Base-by-base conservation (phyloP, 2,888 invertebrate genomes). In the Meliscaeva auricollis region DNA sequence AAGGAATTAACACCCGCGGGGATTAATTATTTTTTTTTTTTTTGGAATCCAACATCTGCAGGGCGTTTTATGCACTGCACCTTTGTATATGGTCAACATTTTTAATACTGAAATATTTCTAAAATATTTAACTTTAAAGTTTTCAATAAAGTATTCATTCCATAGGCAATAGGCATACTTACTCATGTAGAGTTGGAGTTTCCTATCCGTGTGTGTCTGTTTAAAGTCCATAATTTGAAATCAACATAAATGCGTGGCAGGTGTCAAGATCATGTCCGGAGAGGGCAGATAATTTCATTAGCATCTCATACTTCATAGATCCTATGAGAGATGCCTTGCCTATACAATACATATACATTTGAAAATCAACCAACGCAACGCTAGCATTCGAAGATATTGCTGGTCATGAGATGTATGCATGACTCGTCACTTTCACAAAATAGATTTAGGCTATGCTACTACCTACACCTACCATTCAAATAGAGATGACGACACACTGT, bases 221-320 rank as follows among this genome's bases (percentile, higher is more conserved):
- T 50, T 8, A 50, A 66, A 35, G 32, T 35, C 48, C 48, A 32
- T 15, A 50, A 66, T 50, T 26, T 20, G 32, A 50, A 48, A 48
- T 66, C 13, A 35, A 26, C 64, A 64, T 17, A 13, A 22, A 26
- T 38, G 22, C 66, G 66, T 35, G 35, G 35, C 48, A 66, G 66
- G 66, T 66, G 66, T 66, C 66, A 66, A 66, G 66, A 66, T 50
- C 35, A 50, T 48, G 32, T 66, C 22, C n/a, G 5, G n/a, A 4
- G 46, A 38, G 48, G 48, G 32, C 26, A 48, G 41, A 75, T 64
- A 38, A 75, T 58, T 75, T 41, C 56, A 75, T 70, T 64, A 69
- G 35, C 52, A 41, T 38, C 52, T 41, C 62, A 70, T 68, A 70
- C 46, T 20, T 54, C 22, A 6, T 5, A 66, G 13, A 13, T 64